Percentiles rank a stretch among this genome's conserved stretches.
phyloP scores from a whole-genome alignment of 2,113 vertebrate genomes.

The Malurus elegans region DNA sequence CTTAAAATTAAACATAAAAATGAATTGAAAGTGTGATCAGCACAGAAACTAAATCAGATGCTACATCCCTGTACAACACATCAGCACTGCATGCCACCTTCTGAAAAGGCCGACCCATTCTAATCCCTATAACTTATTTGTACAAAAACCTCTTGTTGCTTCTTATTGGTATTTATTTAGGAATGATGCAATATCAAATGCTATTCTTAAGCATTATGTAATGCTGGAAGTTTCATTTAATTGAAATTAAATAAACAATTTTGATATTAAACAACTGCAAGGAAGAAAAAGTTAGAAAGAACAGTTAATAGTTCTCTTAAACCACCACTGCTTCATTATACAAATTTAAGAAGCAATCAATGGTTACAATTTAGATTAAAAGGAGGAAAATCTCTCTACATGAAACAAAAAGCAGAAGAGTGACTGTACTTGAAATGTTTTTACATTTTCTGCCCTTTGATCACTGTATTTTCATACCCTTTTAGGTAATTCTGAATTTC shows the following conservation, averaged over 20 bases:
- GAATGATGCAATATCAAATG: neutral
- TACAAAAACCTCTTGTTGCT: neutral
- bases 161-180: neutral
- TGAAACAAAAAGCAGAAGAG: slow-evolving; percentile 8
- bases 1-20: slow-evolving; percentile 75
- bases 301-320: neutral
- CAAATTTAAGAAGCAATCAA: slow-evolving; percentile 19
- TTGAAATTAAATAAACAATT: neutral
- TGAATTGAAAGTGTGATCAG: slow-evolving; percentile 56
- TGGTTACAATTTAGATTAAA: neutral
- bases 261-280: neutral
- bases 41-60: slow-evolving; percentile 53
- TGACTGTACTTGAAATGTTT: neutral
- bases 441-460: neutral
- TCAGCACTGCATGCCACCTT: neutral
- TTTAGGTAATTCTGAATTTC: neutral
- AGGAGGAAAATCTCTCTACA: neutral
- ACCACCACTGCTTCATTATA: neutral
- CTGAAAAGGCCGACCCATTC: slow-evolving; percentile 13
- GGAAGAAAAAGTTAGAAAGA: slow-evolving; percentile 6
- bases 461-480: neutral
- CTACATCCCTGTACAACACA: neutral
- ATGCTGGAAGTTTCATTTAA: neutral
- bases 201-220: neutral
- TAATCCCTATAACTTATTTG: neutral